These are phyloP conservation scores for Tetraneura akinire DNA, from an alignment of 1,140 invertebrate species.

Conservation along the genomic window DNA sequence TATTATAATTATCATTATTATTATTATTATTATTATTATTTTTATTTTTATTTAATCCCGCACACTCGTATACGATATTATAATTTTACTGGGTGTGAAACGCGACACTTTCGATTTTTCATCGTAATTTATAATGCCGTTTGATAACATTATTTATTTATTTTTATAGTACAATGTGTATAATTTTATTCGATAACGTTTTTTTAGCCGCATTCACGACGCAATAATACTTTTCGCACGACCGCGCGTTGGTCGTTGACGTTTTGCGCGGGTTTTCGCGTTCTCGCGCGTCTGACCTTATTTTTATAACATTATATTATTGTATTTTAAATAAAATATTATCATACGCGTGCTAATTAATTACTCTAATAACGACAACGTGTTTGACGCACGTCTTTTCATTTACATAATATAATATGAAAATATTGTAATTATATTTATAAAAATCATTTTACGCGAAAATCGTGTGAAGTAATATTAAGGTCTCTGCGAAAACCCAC, in stretches of 20 bases:
- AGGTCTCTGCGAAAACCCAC: too few species aligned
- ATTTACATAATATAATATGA: too few species aligned
- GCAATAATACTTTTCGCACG: neutral
- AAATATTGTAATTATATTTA: neutral
- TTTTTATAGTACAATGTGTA: too few species aligned
- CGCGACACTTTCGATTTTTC: neutral
- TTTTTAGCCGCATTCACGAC: neutral
- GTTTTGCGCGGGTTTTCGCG: constrained; percentile 27
- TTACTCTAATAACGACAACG: neutral
- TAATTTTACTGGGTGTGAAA: too few species aligned
- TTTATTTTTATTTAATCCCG: too few species aligned
- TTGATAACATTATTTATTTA: neutral
- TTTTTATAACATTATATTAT: neutral
- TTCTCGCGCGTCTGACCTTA: constrained; percentile 23
- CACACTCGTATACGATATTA: too few species aligned
- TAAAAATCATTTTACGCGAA: too few species aligned
- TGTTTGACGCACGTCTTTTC: neutral
- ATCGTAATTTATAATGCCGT: neutral
- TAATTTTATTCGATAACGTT: neutral
- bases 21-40: too few species aligned
- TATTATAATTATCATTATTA: too few species aligned
- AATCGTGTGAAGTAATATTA: too few species aligned
- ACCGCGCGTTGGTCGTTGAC: constrained; percentile 26
- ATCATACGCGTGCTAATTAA: neutral
- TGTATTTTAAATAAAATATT: neutral